A percentile compares a stretch with the other conserved stretches of the same genome.
Evolutionary conservation across 2,888 invertebrate genomes (phyloP).

Genomic region (Campoletis raptor): DNA sequence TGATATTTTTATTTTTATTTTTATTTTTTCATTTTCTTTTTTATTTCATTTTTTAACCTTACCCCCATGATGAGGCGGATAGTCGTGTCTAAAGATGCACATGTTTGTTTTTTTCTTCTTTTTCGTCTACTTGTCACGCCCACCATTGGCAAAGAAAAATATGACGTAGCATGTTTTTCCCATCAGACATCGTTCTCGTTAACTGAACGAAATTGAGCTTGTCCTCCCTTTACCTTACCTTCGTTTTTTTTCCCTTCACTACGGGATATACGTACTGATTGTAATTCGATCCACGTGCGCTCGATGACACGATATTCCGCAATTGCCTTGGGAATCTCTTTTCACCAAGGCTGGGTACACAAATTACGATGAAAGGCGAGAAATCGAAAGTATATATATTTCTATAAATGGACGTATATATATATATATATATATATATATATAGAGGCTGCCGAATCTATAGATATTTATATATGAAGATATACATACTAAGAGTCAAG

Average conservation of each 20-base stretch:
- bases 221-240: conserved; percentile 14
- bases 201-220: conserved; percentile 63
- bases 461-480: background rate
- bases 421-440: background rate
- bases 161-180: conserved; percentile 31
- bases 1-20: background rate
- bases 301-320: conserved; percentile 66
- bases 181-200: conserved; percentile 63
- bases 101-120: conserved; percentile 21
- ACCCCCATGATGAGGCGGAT: background rate
- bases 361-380: conserved; percentile 65
- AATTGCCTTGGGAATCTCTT: conserved; percentile 66
- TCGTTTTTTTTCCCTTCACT: background rate
- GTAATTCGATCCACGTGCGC: conserved; percentile 69
- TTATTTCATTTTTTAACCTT: background rate
- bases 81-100: conserved; percentile 20
- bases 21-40: background rate
- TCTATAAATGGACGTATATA: background rate
- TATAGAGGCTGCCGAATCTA: background rate
- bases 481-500: conserved; percentile 5
- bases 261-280: conserved; percentile 56
- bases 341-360: conserved; percentile 61
- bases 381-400: conserved; percentile 34
- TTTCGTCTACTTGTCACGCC: background rate
- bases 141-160: conserved; percentile 14